A percentile compares a stretch with the other conserved stretches of the same genome.
Evolutionary conservation across 2,888 invertebrate species (phyloP).

Genomic region (Synanthedon vespiformis): DNA sequence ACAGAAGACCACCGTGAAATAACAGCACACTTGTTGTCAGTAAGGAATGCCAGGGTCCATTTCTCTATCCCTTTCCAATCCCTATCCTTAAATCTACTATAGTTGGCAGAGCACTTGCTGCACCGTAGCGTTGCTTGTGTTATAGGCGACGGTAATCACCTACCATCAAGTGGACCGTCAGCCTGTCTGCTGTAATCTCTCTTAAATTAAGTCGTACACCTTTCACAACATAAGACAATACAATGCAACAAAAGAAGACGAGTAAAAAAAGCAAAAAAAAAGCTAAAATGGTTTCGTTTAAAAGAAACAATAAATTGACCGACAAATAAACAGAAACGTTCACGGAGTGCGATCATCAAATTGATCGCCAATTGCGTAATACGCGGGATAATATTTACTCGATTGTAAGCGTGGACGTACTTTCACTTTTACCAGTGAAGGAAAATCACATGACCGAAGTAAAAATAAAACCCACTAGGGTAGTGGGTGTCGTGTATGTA

Average conservation of each 20-base stretch:
- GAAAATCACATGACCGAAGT: constrained; percentile 1
- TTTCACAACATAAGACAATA: too few species aligned
- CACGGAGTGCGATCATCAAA: constrained; percentile 27
- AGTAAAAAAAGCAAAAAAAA: constrained; percentile 5
- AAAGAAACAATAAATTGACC: background rate
- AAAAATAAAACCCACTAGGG: constrained; percentile 6
- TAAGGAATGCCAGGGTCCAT: too few species aligned
- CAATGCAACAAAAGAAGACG: too few species aligned
- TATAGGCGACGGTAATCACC: too few species aligned
- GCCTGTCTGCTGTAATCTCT: too few species aligned
- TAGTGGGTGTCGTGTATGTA: constrained; percentile 13
- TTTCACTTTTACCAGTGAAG: constrained; percentile 52
- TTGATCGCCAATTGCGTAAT: constrained; percentile 48
- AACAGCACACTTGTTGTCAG: too few species aligned
- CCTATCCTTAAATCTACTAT: too few species aligned
- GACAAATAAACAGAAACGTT: constrained; percentile 8
- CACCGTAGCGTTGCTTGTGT: too few species aligned
- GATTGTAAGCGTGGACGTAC: constrained; percentile 51
- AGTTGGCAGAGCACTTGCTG: too few species aligned
- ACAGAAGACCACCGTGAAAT: too few species aligned
- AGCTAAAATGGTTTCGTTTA: background rate
- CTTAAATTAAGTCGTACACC: constrained; percentile 6
- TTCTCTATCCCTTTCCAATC: too few species aligned
- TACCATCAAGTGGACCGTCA: too few species aligned
- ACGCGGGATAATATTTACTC: constrained; percentile 54